A percentile compares a stretch with the other conserved stretches of the same genome.
Conservation (phyloP, 1,140 invertebrate genomes). For the Pseudomyrmex cubaensis region DNA sequence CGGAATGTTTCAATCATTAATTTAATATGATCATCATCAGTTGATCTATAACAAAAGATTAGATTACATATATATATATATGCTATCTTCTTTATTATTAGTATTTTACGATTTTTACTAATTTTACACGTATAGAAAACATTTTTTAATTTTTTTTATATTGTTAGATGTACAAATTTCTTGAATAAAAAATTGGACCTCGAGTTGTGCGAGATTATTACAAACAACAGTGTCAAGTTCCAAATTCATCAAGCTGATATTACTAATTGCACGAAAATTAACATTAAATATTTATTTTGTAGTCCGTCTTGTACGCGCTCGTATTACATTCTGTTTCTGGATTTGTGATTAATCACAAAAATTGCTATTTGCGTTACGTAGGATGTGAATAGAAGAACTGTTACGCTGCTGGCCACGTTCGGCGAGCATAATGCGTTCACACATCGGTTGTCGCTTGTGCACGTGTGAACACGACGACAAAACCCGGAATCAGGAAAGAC, state of each 20-base stretch:
- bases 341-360: slow-evolving; percentile 42
- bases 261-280: slow-evolving; percentile 26
- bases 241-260: not conserved
- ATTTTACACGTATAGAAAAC: no score
- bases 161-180: not conserved
- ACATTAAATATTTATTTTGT: not conserved
- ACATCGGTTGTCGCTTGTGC: slow-evolving; percentile 75
- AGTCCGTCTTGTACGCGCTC: not conserved
- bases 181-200: not conserved
- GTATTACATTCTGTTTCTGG: slow-evolving; percentile 23
- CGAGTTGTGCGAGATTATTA: not conserved
- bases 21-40: no score
- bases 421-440: slow-evolving; percentile 72
- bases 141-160: no score
- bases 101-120: no score
- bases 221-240: not conserved
- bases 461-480: slow-evolving; percentile 74
- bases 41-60: no score
- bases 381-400: slow-evolving; percentile 44
- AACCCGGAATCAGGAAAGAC: slow-evolving; percentile 78
- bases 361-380: slow-evolving; percentile 29
- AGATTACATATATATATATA: no score
- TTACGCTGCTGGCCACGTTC: slow-evolving; percentile 67
- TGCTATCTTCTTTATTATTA: no score
- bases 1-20: no score